Evolutionary conservation across 2,797 vertebrate species (phyloP), one percentile per base, ranked within the genome.

Genomic region (Propithecus perrieri): DNA sequence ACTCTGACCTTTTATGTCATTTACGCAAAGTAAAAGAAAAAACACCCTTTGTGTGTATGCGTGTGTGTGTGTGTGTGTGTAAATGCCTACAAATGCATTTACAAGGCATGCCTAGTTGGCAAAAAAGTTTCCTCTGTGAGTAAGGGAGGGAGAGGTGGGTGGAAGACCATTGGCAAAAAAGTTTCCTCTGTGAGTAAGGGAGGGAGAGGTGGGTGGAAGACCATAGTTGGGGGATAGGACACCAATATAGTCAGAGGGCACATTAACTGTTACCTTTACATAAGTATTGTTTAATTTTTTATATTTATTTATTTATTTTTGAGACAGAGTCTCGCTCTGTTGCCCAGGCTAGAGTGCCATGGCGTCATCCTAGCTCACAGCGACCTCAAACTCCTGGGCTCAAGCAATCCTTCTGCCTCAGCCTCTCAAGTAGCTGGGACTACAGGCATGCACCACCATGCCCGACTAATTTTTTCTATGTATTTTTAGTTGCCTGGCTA

Each of bases 21-120:
- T 95, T 74, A 79, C 28, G 57, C 20, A 18, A 46, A 92, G 67
- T 53, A 85, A 65, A 89, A 97, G 13, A 76, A 14, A 81, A 91
- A 71, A 63, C 1, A 33, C 10, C 4, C 0, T 83, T 55, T 57
- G 35, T 88, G 33, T 86, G 12, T 67, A 12, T 53, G 35, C 75
- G 20, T 61, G n/a, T 89, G 35, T 85, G 11, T 72, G 11, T 53
- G n/a, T 85, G 33, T 80, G 9, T 38, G 3, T 14, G 30, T 30
- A 46, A 90, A 85, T 72, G 3, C 14, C 69, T 76, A 63, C 50
- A 50, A 33, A 63, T 3, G 38, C 38, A 33, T 67, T n/a, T 69
- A 5, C 17, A 43, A 63, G 14, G 7, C 61, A 55, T 59, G 14
- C 18, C 33, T 88, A 50, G 0, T 57, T 89, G 84, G 20, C 26